Conservation (phyloP, 2,797 vertebrate genomes). For the Crypturellus tataupa region DNA sequence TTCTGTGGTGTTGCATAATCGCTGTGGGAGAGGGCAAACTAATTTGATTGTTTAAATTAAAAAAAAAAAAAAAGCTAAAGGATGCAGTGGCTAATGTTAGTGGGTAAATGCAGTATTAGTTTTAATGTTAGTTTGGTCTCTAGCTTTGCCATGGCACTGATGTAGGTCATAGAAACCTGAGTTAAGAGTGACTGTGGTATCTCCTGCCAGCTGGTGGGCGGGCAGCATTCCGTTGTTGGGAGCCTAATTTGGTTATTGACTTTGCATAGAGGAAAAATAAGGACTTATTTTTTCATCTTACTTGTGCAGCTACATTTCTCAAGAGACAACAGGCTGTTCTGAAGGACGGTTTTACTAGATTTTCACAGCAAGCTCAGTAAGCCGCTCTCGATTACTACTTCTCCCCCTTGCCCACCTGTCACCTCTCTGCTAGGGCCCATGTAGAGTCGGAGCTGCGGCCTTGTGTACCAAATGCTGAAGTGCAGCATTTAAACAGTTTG, state of each 20-base stretch:
- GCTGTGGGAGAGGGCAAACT: constrained; percentile 20
- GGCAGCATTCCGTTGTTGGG: neutral
- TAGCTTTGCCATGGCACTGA: neutral
- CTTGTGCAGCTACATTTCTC: neutral
- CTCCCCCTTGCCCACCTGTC: neutral
- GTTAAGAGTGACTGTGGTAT: neutral
- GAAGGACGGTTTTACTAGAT: neutral
- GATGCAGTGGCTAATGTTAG: neutral
- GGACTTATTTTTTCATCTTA: neutral
- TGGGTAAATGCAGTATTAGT: neutral
- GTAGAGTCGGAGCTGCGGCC: neutral
- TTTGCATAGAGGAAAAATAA: neutral
- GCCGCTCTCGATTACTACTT: neutral
- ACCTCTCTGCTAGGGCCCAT: neutral
- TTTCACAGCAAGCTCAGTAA: neutral
- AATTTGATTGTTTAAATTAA: neutral
- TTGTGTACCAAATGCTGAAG: neutral
- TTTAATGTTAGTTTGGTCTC: neutral
- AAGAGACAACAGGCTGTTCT: neutral
- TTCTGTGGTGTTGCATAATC: constrained; percentile 50
- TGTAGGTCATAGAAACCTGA: neutral
- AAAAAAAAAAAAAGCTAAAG: neutral
- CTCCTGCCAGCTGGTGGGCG: neutral
- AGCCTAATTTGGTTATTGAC: neutral
- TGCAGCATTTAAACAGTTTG: neutral